Evolutionary conservation across 1,140 invertebrate genomes (phyloP), one percentile per base, ranked within the genome.

Genomic region (Drosophila pectinifera): DNA sequence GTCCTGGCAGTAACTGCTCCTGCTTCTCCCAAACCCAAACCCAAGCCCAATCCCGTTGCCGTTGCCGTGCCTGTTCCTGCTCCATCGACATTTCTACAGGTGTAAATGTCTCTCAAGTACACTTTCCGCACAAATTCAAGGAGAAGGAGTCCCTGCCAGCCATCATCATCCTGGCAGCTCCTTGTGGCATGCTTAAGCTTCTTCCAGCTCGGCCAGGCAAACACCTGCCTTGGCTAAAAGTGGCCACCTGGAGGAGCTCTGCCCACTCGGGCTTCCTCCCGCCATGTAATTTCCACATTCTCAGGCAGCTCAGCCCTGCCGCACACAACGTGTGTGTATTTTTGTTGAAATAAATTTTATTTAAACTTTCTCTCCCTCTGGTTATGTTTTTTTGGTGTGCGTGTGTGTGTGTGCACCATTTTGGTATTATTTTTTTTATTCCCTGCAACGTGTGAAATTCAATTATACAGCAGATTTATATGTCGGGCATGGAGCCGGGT

Each of bases 311-410:
- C 80, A 67, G 53, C 39, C 48, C 18, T 36, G 31, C 22, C 51
- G 26, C 42, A 39, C 69, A 26, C 48, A 16, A 57, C 45, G 69
- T 54, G 67, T 48, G 61, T 73, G 56, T 89, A 74, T 88, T 88
- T 88, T 89, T 88, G 80, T 89, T 84, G 84, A 88, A 88, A 89
- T 88, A 88, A 88, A 88, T 89, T 88, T 88, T 88, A 88, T 88
- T 89, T 88, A 88, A 88, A 88, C 84, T 88, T 84, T 88, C 68
- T 73, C 79, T 67, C 59, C 73, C 73, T 18, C 77, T 70, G 64
- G 67, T 39, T 56, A 39, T 69, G 57, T 64, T 76, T 80, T 65
- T 61, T 62, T 45, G 61, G 56, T 56, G 53, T 45, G 8, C 4
- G 8, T 34, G 11, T 22, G 18, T 49, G 43, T 78, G 59, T 72